phyloP scores from a whole-genome alignment of 53 echinoderm and acorn worm species.

The Crossaster papposus region DNA sequence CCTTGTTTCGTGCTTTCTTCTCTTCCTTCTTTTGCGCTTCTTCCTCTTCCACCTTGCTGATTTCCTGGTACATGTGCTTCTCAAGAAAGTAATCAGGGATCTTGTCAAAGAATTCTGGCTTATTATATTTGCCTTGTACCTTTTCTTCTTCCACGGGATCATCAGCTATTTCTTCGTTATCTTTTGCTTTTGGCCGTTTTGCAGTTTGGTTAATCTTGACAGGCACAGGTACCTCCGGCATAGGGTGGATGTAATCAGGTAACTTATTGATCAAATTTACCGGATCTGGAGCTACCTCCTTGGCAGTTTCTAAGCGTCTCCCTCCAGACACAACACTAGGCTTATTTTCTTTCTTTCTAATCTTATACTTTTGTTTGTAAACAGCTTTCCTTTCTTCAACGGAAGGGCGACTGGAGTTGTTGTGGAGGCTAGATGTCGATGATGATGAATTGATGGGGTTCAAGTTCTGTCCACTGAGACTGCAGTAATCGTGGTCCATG shows the following conservation, averaged over 20 bases:
- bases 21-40: conserved; percentile 5
- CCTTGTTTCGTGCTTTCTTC: not conserved
- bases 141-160: not conserved
- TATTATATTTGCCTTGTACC: not conserved
- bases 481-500: conserved; percentile 94
- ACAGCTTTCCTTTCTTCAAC: conserved; percentile 68
- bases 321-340: not conserved
- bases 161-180: not conserved
- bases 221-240: conserved; percentile 9
- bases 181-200: not conserved
- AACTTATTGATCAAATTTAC: conserved; percentile 33
- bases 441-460: not conserved
- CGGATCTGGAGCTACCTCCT: not conserved
- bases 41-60: conserved; percentile 38
- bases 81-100: conserved; percentile 86
- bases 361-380: conserved; percentile 76
- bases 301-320: not conserved
- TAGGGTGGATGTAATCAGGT: conserved; percentile 51
- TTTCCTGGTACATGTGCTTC: conserved; percentile 82
- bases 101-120: conserved; percentile 83
- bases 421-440: not conserved
- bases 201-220: not conserved
- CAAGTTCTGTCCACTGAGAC: not conserved
- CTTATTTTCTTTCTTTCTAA: conserved; percentile 65
- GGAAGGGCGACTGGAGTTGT: conserved; percentile 3